Conservation (phyloP, 2,113 vertebrate species). For the Clarias magur region DNA sequence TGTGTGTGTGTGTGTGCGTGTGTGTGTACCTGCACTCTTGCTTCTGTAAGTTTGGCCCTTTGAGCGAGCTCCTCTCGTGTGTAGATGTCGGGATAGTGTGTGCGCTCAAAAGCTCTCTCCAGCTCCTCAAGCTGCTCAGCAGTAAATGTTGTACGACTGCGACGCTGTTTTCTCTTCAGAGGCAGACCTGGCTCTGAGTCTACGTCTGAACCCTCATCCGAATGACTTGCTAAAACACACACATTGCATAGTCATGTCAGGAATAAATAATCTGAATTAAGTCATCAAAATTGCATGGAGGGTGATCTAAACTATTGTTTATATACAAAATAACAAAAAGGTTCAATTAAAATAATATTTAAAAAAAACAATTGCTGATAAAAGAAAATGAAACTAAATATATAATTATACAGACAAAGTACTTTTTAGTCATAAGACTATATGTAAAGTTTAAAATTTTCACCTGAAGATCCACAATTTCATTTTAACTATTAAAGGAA, state of each 20-base stretch:
- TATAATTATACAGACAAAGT: not conserved
- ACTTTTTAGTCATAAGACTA: not conserved
- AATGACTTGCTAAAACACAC: conserved; percentile 81
- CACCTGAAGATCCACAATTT: not conserved
- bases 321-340: not conserved
- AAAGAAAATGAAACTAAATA: not conserved
- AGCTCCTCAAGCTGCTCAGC: conserved; percentile 97
- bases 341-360: not conserved
- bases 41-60: conserved; percentile 95
- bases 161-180: conserved; percentile 93
- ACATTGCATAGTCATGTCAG: conserved; percentile 39
- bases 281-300: not conserved
- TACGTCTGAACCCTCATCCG: conserved; percentile 95
- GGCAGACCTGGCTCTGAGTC: conserved; percentile 97
- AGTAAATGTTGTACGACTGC: conserved; percentile 95
- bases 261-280: not conserved
- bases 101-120: conserved; percentile 95
- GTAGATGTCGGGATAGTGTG: conserved; percentile 98
- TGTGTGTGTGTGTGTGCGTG: conserved; percentile 40
- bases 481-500: not conserved
- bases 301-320: not conserved
- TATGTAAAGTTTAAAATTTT: not conserved
- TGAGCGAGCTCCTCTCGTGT: conserved; percentile 97
- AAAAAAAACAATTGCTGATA: not conserved
- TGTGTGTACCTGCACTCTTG: conserved; percentile 88